Evolutionary conservation across 64 coral and sea anemone genomes (phyloP).

Genomic region (Porites lutea): DNA sequence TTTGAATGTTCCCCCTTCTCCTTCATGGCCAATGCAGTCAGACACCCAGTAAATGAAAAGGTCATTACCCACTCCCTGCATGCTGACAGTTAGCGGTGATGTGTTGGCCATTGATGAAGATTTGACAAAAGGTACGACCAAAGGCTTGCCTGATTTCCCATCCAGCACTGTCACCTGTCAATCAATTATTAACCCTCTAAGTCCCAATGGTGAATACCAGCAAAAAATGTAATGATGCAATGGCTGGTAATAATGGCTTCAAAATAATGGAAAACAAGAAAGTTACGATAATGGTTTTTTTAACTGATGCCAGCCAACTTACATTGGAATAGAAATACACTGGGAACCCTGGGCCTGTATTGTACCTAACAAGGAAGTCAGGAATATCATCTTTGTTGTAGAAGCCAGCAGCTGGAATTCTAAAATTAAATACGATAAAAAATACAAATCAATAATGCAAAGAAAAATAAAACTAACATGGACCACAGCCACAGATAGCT

Average conservation of each 20-base stretch:
- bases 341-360: slow-evolving; percentile 90
- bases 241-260: background rate
- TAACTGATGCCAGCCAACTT: background rate
- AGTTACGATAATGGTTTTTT: background rate
- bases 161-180: slow-evolving; percentile 89
- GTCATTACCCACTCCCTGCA: slow-evolving; percentile 94
- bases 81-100: slow-evolving; percentile 87
- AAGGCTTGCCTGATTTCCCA: slow-evolving; percentile 88
- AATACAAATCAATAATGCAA: background rate
- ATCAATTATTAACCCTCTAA: background rate
- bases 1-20: slow-evolving; percentile 86
- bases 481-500: no score
- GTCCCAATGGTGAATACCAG: no score
- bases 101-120: slow-evolving; percentile 88
- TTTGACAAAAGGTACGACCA: slow-evolving; percentile 70
- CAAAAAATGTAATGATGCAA: no score
- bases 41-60: slow-evolving; percentile 95
- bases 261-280: background rate
- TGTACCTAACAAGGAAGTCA: slow-evolving; percentile 94
- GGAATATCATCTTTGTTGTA: slow-evolving; percentile 89
- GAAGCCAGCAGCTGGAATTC: slow-evolving; percentile 86
- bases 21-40: slow-evolving; percentile 92
- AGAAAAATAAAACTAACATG: no score
- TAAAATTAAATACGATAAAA: background rate
- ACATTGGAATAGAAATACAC: slow-evolving; percentile 87